Evolutionary conservation across 1,140 invertebrate genomes (phyloP).

Genomic region (Lordiphosa stackelbergi): DNA sequence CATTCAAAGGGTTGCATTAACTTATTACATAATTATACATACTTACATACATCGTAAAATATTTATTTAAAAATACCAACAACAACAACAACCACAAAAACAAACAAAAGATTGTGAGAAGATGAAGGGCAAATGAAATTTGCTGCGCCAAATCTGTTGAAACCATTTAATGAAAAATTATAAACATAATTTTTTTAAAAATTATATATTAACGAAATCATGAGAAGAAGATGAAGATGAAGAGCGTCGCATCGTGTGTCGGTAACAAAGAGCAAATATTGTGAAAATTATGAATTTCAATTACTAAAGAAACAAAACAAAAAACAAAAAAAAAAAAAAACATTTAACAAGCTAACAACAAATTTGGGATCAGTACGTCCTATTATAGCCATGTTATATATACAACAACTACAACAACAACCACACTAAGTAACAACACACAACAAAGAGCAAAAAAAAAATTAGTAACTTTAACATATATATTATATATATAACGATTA

Average conservation of each 20-base stretch:
- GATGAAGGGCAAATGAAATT: slow-evolving; percentile 65
- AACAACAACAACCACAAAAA: slow-evolving; percentile 17
- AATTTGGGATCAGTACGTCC: slow-evolving; percentile 75
- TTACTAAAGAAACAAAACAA: slow-evolving; percentile 51
- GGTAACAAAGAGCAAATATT: slow-evolving; percentile 74
- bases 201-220: slow-evolving; percentile 48
- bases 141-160: slow-evolving; percentile 74
- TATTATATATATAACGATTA: slow-evolving; percentile 16
- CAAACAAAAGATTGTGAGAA: slow-evolving; percentile 39
- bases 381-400: slow-evolving; percentile 75
- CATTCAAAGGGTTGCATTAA: slow-evolving; percentile 67
- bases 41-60: slow-evolving; percentile 40
- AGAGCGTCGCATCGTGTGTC: slow-evolving; percentile 57
- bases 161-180: slow-evolving; percentile 73
- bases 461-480: slow-evolving; percentile 56
- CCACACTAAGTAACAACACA: slow-evolving; percentile 37
- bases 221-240: slow-evolving; percentile 28
- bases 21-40: slow-evolving; percentile 54
- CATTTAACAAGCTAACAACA: slow-evolving; percentile 66
- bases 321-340: slow-evolving; percentile 16
- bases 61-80: slow-evolving; percentile 54
- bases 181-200: slow-evolving; percentile 70
- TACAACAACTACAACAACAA: slow-evolving; percentile 52
- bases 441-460: slow-evolving; percentile 59
- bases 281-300: slow-evolving; percentile 75